Conservation (phyloP, 2,888 invertebrate species). For the Hydrotaea cyrtoneurina region DNA sequence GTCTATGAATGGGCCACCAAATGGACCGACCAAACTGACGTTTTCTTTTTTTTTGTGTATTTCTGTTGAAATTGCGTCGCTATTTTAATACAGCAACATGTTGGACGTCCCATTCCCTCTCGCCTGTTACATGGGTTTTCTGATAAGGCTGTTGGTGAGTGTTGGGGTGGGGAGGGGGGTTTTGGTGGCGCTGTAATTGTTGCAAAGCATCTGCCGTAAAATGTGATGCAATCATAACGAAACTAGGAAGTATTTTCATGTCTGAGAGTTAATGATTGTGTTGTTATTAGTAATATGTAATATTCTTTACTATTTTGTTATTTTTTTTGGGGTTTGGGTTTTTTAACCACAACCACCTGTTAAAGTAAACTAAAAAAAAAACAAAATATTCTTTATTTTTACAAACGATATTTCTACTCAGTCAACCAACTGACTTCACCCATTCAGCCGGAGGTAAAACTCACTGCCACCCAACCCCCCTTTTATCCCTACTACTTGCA, state of each 20-base stretch:
- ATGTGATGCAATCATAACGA: constrained; percentile 62
- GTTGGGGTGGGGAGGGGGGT: not conserved
- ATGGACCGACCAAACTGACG: constrained; percentile 31
- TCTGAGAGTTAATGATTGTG: constrained; percentile 4
- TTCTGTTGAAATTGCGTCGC: constrained; percentile 20
- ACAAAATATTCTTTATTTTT: too few species aligned
- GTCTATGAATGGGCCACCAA: constrained; percentile 36
- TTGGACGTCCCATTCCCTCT: not conserved
- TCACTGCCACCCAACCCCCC: not conserved
- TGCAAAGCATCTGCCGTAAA: constrained; percentile 12
- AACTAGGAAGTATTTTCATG: constrained; percentile 57
- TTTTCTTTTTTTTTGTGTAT: too few species aligned
- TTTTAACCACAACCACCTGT: not conserved
- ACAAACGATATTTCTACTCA: not conserved
- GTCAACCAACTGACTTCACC: too few species aligned
- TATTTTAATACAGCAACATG: constrained; percentile 2
- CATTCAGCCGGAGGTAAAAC: not conserved
- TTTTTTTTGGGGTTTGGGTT: not conserved
- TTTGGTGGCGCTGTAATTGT: constrained; percentile 4
- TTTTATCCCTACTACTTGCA: not conserved
- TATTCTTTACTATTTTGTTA: not conserved
- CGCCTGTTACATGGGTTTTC: not conserved
- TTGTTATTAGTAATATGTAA: not conserved
- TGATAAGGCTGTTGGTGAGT: not conserved
- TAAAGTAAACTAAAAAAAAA: not conserved